These are phyloP conservation scores for Dendrolimus kikuchii DNA, from an alignment of 1,140 invertebrate genomes.

Conservation along the genomic window DNA sequence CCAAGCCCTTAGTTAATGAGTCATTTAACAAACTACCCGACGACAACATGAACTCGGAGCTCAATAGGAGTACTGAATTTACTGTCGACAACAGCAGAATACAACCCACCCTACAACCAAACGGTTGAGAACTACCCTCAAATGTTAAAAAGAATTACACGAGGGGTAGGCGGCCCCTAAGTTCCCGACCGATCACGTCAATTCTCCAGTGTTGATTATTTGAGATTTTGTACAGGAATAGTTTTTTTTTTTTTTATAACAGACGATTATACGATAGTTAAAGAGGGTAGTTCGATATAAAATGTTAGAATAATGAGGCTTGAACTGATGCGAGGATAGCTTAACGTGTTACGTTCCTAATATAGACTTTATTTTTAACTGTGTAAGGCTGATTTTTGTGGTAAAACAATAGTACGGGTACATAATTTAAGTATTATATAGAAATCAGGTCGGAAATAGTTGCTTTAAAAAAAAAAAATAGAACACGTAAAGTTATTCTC, in stretches of 20 bases:
- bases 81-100: conserved; percentile 43
- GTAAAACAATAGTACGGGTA: conserved; percentile 52
- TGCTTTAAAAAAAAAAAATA: conserved; percentile 1
- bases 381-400: conserved; percentile 48
- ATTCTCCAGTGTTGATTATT: conserved; percentile 19
- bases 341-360: conserved; percentile 56
- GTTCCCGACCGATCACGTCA: conserved; percentile 14
- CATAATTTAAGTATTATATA: conserved; percentile 22
- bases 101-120: conserved; percentile 54
- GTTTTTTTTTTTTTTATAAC: conserved; percentile 7
- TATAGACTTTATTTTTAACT: conserved; percentile 51
- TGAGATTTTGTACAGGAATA: conserved; percentile 28
- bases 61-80: conserved; percentile 29
- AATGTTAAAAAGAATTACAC: conserved; percentile 34
- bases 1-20: conserved; percentile 18
- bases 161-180: conserved; percentile 46
- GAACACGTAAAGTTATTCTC: conserved; percentile 44
- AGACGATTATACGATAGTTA: not conserved
- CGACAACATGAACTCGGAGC: conserved; percentile 60
- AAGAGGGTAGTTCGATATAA: no score
- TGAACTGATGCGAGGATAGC: conserved; percentile 34
- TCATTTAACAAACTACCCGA: conserved; percentile 51
- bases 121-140: conserved; percentile 39
- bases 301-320: conserved; percentile 15
- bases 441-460: conserved; percentile 15